These are phyloP conservation scores for Littorina saxatilis DNA, from an alignment of 1,140 invertebrate species.

Conservation along the genomic window DNA sequence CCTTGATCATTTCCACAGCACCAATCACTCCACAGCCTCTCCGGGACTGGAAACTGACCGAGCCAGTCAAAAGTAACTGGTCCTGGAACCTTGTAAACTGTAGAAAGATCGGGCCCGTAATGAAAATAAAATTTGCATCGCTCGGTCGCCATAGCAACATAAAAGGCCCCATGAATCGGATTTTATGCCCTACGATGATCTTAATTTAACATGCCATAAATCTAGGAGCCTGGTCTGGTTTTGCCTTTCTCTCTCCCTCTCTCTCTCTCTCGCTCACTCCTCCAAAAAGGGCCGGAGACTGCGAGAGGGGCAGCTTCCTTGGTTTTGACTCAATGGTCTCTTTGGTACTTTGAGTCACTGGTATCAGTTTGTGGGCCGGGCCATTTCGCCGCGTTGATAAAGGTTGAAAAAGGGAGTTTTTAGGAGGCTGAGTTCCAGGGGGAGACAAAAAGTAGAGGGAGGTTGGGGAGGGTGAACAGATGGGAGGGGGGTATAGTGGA, in stretches of 20 bases:
- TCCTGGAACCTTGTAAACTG: constrained; percentile 25
- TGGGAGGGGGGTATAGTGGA: no score
- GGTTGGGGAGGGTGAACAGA: no score
- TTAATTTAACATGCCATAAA: constrained; percentile 46
- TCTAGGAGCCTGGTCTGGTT: background rate
- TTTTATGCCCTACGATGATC: constrained; percentile 42
- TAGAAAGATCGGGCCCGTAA: constrained; percentile 20
- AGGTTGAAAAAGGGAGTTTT: no score
- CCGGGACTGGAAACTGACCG: no score
- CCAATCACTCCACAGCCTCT: no score
- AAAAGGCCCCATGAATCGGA: constrained; percentile 41
- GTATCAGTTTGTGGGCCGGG: background rate
- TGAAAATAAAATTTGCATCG: constrained; percentile 42
- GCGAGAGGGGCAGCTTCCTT: no score
- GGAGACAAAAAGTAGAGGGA: no score
- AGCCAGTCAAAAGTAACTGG: background rate
- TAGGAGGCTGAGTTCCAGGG: no score
- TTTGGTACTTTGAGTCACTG: background rate
- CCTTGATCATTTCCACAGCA: no score
- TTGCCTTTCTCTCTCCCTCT: background rate
- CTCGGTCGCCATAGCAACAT: constrained; percentile 40
- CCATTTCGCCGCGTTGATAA: background rate
- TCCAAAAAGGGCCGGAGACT: background rate
- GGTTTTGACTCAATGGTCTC: no score
- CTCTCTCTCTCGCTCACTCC: background rate